Evolutionary conservation across 2,113 vertebrate genomes (phyloP).

Genomic region (Proteles cristata): DNA sequence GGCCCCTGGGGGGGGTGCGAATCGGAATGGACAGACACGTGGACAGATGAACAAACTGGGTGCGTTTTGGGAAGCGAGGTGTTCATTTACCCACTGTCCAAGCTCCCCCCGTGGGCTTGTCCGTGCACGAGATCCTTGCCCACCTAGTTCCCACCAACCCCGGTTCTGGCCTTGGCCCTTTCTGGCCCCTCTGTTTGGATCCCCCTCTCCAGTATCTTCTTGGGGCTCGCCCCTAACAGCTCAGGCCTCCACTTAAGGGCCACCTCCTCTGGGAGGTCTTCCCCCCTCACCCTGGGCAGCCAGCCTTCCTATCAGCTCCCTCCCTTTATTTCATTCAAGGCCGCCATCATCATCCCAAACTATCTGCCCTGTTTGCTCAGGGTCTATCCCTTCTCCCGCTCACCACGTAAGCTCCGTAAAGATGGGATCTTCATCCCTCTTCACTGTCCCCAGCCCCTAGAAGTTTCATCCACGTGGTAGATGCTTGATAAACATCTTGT

Average conservation of each 20-base stretch:
- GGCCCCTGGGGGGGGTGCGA: neutral
- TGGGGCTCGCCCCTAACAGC: neutral
- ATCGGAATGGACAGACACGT: too few species aligned
- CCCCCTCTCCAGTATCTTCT: neutral
- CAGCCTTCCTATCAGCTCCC: neutral
- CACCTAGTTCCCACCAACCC: neutral
- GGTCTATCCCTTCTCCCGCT: rapidly evolving
- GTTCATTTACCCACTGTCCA: neutral
- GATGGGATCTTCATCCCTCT: neutral
- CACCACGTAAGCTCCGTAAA: rapidly evolving
- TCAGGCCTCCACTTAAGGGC: neutral
- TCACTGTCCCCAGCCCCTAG: neutral
- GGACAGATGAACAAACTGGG: neutral
- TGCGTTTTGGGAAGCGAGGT: neutral
- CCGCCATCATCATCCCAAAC: neutral
- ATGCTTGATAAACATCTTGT: neutral
- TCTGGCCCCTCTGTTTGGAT: neutral
- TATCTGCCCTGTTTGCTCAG: neutral
- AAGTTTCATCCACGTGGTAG: rapidly evolving
- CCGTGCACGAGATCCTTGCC: too few species aligned
- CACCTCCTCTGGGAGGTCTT: neutral
- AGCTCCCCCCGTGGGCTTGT: neutral
- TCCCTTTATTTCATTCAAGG: neutral
- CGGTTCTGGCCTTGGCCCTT: too few species aligned
- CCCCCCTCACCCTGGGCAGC: neutral